Base-by-base conservation (phyloP, 1,140 invertebrate genomes). In the Ceratoteleas bidentatus region DNA sequence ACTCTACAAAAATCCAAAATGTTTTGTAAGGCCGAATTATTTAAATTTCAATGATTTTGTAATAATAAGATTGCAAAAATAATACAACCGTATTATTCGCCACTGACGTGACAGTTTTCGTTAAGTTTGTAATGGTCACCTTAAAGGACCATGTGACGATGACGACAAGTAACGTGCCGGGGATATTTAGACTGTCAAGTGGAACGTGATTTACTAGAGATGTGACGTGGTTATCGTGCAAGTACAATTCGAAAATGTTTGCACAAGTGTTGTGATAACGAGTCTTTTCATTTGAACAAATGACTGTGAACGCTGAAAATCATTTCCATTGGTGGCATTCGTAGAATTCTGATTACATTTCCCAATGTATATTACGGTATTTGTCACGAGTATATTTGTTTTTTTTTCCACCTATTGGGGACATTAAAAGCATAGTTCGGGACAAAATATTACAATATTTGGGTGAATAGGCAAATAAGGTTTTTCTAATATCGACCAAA, bases 171-270 rank as follows among this genome's bases (percentile, higher is more conserved):
- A 53, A 66, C 4, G 43, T 66, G 72, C 60, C 72, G 62, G 66
- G 72, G 72, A 75, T 75, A 66, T 60, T 66, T 32, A 32, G 54
- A 16, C 60, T 73, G 69, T 64, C 69, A 57, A 56, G 69, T 58
- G 9, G 15, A 74, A 58, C 45, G 43, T 74, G 61, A 74, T 65
- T 65, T 58, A 65, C 36, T 64, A 16, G 16, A 52, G 40, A 47
- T 66, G 43, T 50, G 70, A 57, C 50, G 58, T 15, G 47, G 14
- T 65, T 65, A 58, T 65, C 54, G 50, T 72, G 34, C 47, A 32
- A 9, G 53, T 43, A 40, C 38, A 58, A 60, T 66, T 66, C 54
- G 14, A 66, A 52, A 75, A 75, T 75, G 50, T 75, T 75, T 75
- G 54, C 62, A 60, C 72, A 75, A 65, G 53, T 75, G 72, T 52